Evolutionary conservation across 23 tunicate species (phyloP), one percentile per base, ranked within the genome.

Genomic region (Ciona savignyi): DNA sequence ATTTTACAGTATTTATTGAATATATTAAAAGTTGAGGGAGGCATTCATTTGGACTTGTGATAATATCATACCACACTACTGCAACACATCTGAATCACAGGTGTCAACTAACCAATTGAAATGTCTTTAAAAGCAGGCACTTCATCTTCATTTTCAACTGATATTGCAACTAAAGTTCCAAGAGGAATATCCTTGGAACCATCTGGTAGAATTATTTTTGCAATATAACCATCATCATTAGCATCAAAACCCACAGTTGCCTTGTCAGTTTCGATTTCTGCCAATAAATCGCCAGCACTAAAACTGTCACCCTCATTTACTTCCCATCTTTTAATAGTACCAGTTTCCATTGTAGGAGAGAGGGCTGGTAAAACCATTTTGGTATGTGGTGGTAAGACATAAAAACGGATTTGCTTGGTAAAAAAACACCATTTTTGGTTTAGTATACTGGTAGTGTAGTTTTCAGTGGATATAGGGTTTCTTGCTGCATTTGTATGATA

Each of bases 211-310:
- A 91, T 23, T 29, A 91, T 91, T 35, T 80, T 84, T 34, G 97
- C 97, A 31, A 91, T 81, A 72, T 60, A 80, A 51, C 97, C 97
- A 9, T 91, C 97, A 72, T 91, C 97, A 67, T 49, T 67, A 22
- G 97, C 97, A 78, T 91, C 97, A 80, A 91, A 91, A 9, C 97
- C 97, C 73, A 91, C 73, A 31, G 90, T 85, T 27, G 97, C 97
- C 72, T 91, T 91, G 65, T 91, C 97, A 1, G 97, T 91, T 67
- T 91, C 91, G 26, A 91, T 91, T 26, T 91, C 97, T 9, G 97
- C 97, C 25, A 91, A 74, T 30, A 91, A 76, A 65, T 91, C 97
- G 0, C 97, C 97, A 19, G 87, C 88, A 34, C 76, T 85, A 73
- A 91, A 91, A 22, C 69, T 31, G 34, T 91, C 97, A 30, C 97